Base-by-base conservation (phyloP, 64 coral and sea anemone species). In the Trachythela sp. region DNA sequence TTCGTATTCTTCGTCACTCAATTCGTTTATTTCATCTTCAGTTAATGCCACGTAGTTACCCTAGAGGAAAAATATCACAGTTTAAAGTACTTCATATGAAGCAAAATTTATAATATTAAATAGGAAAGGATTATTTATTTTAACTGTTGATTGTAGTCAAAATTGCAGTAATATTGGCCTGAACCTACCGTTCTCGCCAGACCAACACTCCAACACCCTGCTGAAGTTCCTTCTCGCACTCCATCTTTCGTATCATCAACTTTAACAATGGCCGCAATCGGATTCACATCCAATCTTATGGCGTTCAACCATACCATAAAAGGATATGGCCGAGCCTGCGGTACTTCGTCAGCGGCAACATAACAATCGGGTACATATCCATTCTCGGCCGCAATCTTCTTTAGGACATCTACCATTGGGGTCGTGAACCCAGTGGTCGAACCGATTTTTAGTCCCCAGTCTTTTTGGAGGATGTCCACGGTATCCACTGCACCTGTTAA, bases 281-380 rank as follows among this genome's bases (percentile, higher is more conserved):
- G 96, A 71, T 99, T 99, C 15, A 99, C 93, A 76, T 99, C 94
- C 59, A 99, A 51, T 22, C 88, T 86, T 9, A 99, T 99, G 26
- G 96, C 96, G 93, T 93, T 99, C 42, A 99, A 32, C 96, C 96
- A 99, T 40, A 99, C 96, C 96, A 99, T 99, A 48, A 95, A 99
- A 17, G 96, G 96, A 40, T 95, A 90, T 24, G 96, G 96, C 0
- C 96, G 93, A 32, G 96, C 96, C 58, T 99, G 93, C 26, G 96
- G 96, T 52, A 99, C 96, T 67, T 99, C 93, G 60, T 99, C 96
- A 34, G 96, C 96, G 49, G 96, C 93, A 64, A 99, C 96, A 91
- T 99, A 99, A 7, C 90, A 87, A 88, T 99, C 96, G 70, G 96
- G 96, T 37, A 84, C 45, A 22, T 99, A 99, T 27, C 96, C 96